phyloP scores from a whole-genome alignment of 92 coral and sea anemone genomes.

The Pocillopora meandrina region DNA sequence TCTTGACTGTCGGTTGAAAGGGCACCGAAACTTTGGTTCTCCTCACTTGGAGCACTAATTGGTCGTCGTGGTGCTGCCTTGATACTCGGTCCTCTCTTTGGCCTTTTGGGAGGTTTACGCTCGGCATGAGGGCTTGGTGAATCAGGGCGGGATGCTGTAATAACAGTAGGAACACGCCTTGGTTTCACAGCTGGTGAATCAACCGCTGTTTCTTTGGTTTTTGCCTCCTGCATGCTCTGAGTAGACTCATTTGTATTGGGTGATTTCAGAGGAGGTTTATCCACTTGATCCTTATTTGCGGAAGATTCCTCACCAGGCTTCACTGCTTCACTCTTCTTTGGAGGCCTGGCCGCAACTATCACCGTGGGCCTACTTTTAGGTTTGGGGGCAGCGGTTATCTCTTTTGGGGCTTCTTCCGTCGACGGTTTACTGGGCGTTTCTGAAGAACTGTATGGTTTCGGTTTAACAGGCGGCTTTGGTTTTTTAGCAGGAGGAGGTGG shows the following conservation, averaged over 20 bases:
- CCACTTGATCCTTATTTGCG: conserved; percentile 33
- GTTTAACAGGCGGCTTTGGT: conserved; percentile 45
- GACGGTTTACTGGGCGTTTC: background rate
- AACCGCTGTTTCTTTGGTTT: conserved; percentile 11
- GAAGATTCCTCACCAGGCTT: conserved; percentile 1
- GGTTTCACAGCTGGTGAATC: conserved; percentile 31
- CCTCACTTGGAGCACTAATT: conserved; percentile 18
- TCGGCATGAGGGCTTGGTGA: conserved; percentile 6
- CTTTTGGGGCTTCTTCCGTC: background rate
- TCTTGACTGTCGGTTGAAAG: background rate
- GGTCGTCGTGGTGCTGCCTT: conserved; percentile 55
- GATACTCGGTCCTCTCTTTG: conserved; percentile 49
- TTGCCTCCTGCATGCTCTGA: background rate
- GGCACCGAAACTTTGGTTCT: background rate
- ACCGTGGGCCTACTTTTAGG: conserved; percentile 54
- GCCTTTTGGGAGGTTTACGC: conserved; percentile 39
- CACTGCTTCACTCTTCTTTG: conserved; percentile 8
- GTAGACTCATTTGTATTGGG: background rate
- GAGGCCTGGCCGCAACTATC: conserved; percentile 42
- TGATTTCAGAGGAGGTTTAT: conserved; percentile 15
- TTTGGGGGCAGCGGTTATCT: conserved; percentile 8
- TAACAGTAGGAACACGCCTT: conserved; percentile 48
- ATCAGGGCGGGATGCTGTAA: conserved; percentile 39
- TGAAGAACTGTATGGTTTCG: conserved; percentile 23
- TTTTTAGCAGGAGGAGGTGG: conserved; percentile 51